These are phyloP conservation scores for Megaceryle alcyon DNA, from an alignment of 2,797 vertebrate species.

Conservation along the genomic window DNA sequence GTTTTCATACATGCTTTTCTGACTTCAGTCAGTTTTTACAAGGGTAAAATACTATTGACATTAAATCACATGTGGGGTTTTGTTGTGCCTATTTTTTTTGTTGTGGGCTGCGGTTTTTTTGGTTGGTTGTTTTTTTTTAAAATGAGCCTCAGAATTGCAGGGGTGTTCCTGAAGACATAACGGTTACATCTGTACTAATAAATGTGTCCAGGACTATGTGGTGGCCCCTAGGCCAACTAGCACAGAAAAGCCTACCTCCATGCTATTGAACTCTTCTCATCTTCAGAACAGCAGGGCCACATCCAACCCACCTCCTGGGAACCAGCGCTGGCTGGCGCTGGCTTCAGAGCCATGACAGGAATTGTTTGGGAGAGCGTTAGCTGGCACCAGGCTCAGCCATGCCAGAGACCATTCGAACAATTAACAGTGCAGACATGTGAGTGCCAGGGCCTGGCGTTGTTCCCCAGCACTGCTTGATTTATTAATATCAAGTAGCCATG, in stretches of 20 bases:
- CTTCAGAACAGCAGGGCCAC: conserved; percentile 42
- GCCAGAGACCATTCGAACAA: conserved; percentile 33
- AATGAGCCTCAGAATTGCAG: conserved; percentile 19
- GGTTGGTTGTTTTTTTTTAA: background rate
- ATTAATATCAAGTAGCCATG: conserved; percentile 60
- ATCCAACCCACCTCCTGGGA: conserved; percentile 60
- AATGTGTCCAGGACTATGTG: background rate
- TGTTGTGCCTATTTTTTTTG: background rate
- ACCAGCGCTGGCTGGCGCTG: background rate
- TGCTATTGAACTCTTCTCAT: background rate
- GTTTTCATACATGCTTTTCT: conserved; percentile 66
- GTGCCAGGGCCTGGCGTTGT: conserved; percentile 42
- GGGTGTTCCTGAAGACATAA: conserved; percentile 38
- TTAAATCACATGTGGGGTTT: conserved; percentile 58
- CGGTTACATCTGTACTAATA: conserved; percentile 45
- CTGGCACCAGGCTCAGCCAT: background rate
- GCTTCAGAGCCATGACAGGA: background rate
- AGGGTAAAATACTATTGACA: conserved; percentile 62
- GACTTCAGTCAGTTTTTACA: conserved; percentile 63
- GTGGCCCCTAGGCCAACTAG: conserved; percentile 39
- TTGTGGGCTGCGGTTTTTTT: background rate
- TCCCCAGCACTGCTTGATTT: conserved; percentile 30
- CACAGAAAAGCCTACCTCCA: conserved; percentile 42
- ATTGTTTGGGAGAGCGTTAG: conserved; percentile 7
- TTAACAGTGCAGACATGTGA: background rate